A percentile compares a stretch with the other conserved stretches of the same genome.
phyloP scores from a whole-genome alignment of 2,888 invertebrate species.

The Drosophila kambysellisi region DNA sequence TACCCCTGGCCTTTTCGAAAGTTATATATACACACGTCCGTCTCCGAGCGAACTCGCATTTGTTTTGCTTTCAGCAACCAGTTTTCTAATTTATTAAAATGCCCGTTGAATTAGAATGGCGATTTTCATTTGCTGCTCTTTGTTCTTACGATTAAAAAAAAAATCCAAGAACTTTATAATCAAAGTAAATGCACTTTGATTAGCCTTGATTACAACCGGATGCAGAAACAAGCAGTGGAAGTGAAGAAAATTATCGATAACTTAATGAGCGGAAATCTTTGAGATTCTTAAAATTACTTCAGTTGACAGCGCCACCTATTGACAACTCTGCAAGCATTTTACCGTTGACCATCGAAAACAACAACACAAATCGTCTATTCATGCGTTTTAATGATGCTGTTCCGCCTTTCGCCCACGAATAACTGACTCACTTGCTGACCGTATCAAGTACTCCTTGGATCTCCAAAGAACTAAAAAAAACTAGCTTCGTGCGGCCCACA shows the following conservation, averaged over 20 bases:
- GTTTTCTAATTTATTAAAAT: constrained; percentile 57
- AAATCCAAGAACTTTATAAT: constrained; percentile 30
- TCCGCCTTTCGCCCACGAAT: constrained; percentile 50
- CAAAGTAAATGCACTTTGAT: constrained; percentile 51
- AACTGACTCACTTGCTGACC: constrained; percentile 35
- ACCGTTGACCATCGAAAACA: constrained; percentile 4
- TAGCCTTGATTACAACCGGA: constrained; percentile 57
- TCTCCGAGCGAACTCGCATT: constrained; percentile 17
- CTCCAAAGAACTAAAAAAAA: constrained; percentile 35
- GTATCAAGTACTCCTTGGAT: constrained; percentile 25
- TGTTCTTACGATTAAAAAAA: constrained; percentile 42
- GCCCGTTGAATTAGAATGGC: constrained; percentile 47
- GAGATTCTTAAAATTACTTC: neutral
- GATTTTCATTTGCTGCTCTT: constrained; percentile 45
- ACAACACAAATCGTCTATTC: constrained; percentile 18
- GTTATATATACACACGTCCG: constrained; percentile 39
- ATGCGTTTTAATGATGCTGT: constrained; percentile 38
- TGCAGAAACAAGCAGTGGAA: constrained; percentile 51
- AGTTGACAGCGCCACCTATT: constrained; percentile 5
- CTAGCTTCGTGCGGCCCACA: constrained; percentile 22
- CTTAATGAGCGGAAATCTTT: constrained; percentile 51
- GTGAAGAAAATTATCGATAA: constrained; percentile 39
- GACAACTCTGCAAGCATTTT: constrained; percentile 1
- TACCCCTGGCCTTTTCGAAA: constrained; percentile 74
- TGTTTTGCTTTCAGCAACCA: constrained; percentile 40